A percentile compares a stretch with the other conserved stretches of the same genome.
Conservation (phyloP, 2,113 vertebrate species). For the Calonectris borealis region DNA sequence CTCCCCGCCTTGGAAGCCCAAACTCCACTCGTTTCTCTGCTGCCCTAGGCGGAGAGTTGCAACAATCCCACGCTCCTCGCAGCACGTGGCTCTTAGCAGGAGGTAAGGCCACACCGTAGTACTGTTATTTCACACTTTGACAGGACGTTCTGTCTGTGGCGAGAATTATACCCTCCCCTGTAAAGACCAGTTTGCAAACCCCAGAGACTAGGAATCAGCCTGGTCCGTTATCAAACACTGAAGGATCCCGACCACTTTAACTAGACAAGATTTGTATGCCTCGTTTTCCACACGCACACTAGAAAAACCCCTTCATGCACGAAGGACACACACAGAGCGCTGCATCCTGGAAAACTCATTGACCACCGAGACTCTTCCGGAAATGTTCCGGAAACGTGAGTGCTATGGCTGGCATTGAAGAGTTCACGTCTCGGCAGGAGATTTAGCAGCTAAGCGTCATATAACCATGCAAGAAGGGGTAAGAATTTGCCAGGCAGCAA, state of each 20-base stretch:
- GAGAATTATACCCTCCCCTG: neutral
- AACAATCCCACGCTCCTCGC: fast-evolving
- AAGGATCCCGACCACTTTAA: neutral
- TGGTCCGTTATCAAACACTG: neutral
- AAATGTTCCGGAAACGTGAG: fast-evolving
- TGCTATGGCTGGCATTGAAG: fast-evolving
- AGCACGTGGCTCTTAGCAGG: neutral
- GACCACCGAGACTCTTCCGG: neutral
- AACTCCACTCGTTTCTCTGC: neutral
- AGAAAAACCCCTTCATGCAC: neutral
- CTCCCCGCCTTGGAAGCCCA: neutral
- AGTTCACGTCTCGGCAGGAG: neutral
- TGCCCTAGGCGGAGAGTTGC: fast-evolving
- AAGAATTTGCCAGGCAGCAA: neutral
- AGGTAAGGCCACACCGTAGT: neutral
- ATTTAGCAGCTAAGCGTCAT: neutral
- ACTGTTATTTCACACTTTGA: neutral
- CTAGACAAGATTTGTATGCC: neutral
- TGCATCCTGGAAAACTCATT: neutral
- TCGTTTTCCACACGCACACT: fast-evolving
- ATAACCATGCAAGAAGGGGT: neutral
- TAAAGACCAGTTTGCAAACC: neutral
- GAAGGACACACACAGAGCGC: neutral
- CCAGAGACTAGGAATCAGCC: neutral
- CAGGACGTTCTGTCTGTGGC: neutral